Percentiles rank a stretch among this genome's conserved stretches.
Evolutionary conservation across 37 sponge, comb jelly and placozoan genomes (phyloP).

Genomic region (Diacarnus erythraeanus): DNA sequence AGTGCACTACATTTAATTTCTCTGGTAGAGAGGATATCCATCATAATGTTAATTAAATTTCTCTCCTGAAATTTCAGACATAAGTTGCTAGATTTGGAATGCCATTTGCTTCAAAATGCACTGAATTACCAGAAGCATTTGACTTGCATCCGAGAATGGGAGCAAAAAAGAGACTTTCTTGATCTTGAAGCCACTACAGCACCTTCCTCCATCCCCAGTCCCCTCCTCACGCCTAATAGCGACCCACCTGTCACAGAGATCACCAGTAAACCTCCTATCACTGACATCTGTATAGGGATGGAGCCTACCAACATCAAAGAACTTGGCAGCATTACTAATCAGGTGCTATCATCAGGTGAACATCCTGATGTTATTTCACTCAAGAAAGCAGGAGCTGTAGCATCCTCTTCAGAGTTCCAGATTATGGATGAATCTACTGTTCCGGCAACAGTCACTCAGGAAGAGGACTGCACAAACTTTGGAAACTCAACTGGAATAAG

Average conservation of each 20-base stretch:
- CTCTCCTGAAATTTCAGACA: conserved; percentile 31
- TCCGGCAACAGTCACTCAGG: too few relatives aligned
- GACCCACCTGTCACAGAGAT: background rate
- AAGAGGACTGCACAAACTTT: too few relatives aligned
- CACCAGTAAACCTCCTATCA: too few relatives aligned
- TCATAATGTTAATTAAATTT: background rate
- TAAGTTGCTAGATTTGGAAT: conserved; percentile 38
- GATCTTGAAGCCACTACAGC: background rate
- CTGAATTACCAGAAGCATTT: conserved; percentile 46
- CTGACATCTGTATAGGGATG: too few relatives aligned
- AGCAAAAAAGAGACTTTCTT: background rate
- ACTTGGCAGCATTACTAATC: too few relatives aligned
- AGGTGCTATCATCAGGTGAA: too few relatives aligned
- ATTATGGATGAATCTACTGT: too few relatives aligned
- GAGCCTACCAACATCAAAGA: too few relatives aligned
- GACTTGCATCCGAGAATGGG: conserved; percentile 36
- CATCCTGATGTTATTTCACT: background rate
- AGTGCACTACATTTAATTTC: too few relatives aligned
- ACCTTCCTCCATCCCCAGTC: background rate
- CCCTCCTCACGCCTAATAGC: background rate
- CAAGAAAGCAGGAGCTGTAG: background rate
- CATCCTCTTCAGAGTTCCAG: background rate
- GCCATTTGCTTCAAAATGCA: conserved; percentile 39
- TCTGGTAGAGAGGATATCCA: too few relatives aligned
- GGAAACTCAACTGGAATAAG: too few relatives aligned